Base-by-base conservation (phyloP, 2,888 invertebrate species). In the Drosophila paramelanica region DNA sequence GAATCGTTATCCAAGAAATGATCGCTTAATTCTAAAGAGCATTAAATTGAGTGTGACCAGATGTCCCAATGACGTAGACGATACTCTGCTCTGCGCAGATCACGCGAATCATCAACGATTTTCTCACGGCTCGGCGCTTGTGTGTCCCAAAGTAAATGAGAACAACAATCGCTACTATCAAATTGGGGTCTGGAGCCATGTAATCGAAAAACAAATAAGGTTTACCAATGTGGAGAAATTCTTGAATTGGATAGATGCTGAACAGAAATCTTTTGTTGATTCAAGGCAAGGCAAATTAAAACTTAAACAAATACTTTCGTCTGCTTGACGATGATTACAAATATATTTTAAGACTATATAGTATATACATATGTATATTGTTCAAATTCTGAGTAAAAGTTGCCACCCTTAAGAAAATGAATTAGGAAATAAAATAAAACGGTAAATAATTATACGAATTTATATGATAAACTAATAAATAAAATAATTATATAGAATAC, bases 151-250 rank as follows among this genome's bases (percentile, higher is more conserved):
- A 1, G 3, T 1, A 0, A 14, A 25, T 14, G 51, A 33, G 2
- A 39, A 2, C 1, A 10, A 8, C 13, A 42, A 59, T 33, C 38
- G 5, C 0, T 76, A 59, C 20, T 76, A 61, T 55, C 57, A 49
- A 14, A 14, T 64, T n/a, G 75, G 72, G 1, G 3, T 42, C 23
- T 64, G 64, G 72, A 64, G 64, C 27, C 14, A 58, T 49, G 52
- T 41, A 1, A 3, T 0, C 1, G 2, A 0, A 0, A 17, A 3
- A 33, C 0, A 6, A 0, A 17, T 4, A 0, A 8, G 6, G 38
- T 64, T 67, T 23, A 27, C 45, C 5, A 46, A 39, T 5, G 14
- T 75, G 0, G 10, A 1, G 3, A 2, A 2, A 1, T 8, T 17
- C 0, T 1, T 27, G 8, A 1, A 36, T 8, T 75, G 75, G 76